Evolutionary conservation across 2,888 invertebrate species (phyloP), one percentile per base, ranked within the genome.

Genomic region (Agrypnus murinus): DNA sequence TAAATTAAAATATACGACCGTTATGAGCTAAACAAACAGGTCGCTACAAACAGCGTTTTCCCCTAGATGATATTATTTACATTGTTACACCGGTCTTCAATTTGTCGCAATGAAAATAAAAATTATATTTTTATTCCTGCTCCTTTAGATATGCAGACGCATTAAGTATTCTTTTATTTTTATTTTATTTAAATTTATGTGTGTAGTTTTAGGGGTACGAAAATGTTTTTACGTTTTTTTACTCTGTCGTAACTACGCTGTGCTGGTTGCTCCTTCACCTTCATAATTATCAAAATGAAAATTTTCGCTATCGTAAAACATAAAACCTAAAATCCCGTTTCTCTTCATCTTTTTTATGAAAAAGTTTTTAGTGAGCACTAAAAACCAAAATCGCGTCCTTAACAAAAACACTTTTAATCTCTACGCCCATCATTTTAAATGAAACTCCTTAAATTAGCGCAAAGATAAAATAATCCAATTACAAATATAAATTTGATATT

Each of bases 61-160:
- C 71, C 71, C 67, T 38, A 36, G 71, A 59, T 60, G 55, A 65
- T 60, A 71, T 71, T 71, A 68, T 71, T 71, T 55, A 63, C 66
- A 62, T 62, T 53, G 67, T 68, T 71, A 71, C 65, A 60, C 36
- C 34, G 43, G 36, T 71, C 71, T 71, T 68, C 71, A 68, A 67
- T 71, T 71, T 68, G 68, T 71, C 53, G 64, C 67, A 59, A 67
- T 64, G 53, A 68, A 68, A 63, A 50, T 63, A 63, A 71, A 71
- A 71, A 70, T 60, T 53, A 55, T 40, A 59, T 65, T 65, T 59
- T 60, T 65, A 59, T 65, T 46, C 14, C 34, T 10, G 15, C 45
- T 25, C 5, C 25, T 25, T 25, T 25, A 25, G 25, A 25, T 25
- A 25, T 25, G 25, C 25, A 25, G 25, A 25, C 25, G 25, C 25